Percentiles rank a stretch among this genome's conserved stretches.
Conservation (phyloP, 2,113 vertebrate species). For the Cyprinodon brontotheroides region DNA sequence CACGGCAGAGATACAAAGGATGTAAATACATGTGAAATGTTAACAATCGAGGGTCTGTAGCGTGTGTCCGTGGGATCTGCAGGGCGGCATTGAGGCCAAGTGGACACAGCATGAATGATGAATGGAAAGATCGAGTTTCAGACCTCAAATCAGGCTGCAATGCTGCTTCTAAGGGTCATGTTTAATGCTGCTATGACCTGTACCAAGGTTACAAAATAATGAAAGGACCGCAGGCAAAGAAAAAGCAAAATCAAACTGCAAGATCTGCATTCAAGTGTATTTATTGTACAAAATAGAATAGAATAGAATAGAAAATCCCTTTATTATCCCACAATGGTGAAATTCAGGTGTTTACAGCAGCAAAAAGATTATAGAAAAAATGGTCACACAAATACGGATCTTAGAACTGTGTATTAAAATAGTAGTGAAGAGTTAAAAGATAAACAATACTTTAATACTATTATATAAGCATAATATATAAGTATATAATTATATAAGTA, state of each 20-base stretch:
- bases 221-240: not conserved
- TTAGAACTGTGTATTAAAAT: too few species aligned
- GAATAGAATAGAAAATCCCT: not conserved
- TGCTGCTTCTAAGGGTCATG: not conserved
- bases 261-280: not conserved
- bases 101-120: slow-evolving; percentile 44
- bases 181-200: not conserved
- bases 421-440: too few species aligned
- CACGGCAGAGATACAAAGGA: slow-evolving; percentile 52
- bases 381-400: too few species aligned
- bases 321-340: too few species aligned
- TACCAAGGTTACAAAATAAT: not conserved
- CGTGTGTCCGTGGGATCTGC: slow-evolving; percentile 1
- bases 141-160: slow-evolving; percentile 22
- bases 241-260: not conserved
- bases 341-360: too few species aligned
- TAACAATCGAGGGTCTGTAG: slow-evolving; percentile 1
- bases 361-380: too few species aligned
- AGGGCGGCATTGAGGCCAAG: slow-evolving; percentile 16
- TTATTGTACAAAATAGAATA: not conserved
- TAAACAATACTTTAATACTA: too few species aligned
- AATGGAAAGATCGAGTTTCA: slow-evolving; percentile 48
- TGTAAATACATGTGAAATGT: slow-evolving; percentile 56
- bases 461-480: too few species aligned
- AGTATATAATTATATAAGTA: too few species aligned